These are phyloP conservation scores for Pongo abelii DNA, from an alignment of 2,113 vertebrate species.

Conservation along the genomic window DNA sequence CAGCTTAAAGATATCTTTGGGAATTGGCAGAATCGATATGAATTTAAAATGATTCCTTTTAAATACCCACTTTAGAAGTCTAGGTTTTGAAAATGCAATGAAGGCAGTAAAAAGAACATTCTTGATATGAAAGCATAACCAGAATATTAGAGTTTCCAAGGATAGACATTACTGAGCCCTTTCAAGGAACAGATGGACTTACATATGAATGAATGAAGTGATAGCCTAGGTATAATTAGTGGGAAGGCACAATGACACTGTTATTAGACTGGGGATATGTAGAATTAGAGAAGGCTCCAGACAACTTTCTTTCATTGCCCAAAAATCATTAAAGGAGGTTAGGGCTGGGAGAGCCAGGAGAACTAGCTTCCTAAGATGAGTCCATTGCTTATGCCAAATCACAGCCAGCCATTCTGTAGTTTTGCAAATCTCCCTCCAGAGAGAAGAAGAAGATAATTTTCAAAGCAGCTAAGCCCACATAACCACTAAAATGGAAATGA, in stretches of 20 bases:
- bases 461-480: slow-evolving; percentile 37
- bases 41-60: slow-evolving; percentile 39
- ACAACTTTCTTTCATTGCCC: not conserved
- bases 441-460: slow-evolving; percentile 57
- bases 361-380: not conserved
- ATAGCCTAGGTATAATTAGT: slow-evolving; percentile 57
- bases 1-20: slow-evolving; percentile 3
- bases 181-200: slow-evolving; percentile 62
- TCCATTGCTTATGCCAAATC: slow-evolving; percentile 23
- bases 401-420: not conserved
- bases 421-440: slow-evolving; percentile 61
- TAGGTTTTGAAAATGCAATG: not conserved
- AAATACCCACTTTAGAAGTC: slow-evolving; percentile 41
- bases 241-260: not conserved
- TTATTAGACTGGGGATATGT: slow-evolving; percentile 37
- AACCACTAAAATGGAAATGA: slow-evolving; percentile 50
- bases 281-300: slow-evolving; percentile 28
- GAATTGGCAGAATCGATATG: not conserved
- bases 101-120: slow-evolving; percentile 21
- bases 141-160: slow-evolving; percentile 4
- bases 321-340: not conserved
- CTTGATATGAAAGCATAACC: not conserved
- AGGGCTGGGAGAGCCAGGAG: not conserved
- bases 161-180: not conserved
- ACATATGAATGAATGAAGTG: slow-evolving; percentile 57